phyloP scores from a whole-genome alignment of 92 coral and sea anemone genomes.

The Hydrozoanthus gracilis region DNA sequence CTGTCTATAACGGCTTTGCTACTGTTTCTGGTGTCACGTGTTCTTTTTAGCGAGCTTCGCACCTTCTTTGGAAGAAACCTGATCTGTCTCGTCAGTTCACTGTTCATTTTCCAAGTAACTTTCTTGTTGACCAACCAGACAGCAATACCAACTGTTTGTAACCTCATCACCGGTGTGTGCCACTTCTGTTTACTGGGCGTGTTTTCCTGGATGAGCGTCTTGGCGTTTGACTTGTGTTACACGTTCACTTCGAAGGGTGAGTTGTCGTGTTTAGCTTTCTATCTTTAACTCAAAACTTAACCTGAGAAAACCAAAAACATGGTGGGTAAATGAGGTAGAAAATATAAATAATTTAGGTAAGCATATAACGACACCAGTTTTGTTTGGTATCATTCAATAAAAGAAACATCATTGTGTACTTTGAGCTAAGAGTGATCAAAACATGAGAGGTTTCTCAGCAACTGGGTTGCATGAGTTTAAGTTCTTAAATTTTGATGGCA shows the following conservation, averaged over 20 bases:
- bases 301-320: no score
- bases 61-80: background rate
- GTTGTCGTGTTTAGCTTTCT: no score
- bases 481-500: no score
- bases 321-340: no score
- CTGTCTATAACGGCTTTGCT: background rate
- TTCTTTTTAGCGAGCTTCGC: constrained; percentile 1
- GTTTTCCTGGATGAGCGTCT: constrained; percentile 1
- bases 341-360: no score
- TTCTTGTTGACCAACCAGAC: background rate
- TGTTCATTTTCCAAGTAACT: background rate
- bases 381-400: no score
- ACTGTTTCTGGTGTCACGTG: background rate
- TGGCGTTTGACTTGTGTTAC: background rate
- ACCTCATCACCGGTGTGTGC: background rate
- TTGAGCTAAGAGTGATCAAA: no score
- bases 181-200: background rate
- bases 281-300: no score
- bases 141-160: background rate
- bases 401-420: no score
- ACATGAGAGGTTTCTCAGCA: no score
- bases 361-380: no score
- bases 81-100: background rate
- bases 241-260: background rate
- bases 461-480: no score